Conservation (phyloP, 1,140 invertebrate species). For the Tetranychus cinnabarinus region DNA sequence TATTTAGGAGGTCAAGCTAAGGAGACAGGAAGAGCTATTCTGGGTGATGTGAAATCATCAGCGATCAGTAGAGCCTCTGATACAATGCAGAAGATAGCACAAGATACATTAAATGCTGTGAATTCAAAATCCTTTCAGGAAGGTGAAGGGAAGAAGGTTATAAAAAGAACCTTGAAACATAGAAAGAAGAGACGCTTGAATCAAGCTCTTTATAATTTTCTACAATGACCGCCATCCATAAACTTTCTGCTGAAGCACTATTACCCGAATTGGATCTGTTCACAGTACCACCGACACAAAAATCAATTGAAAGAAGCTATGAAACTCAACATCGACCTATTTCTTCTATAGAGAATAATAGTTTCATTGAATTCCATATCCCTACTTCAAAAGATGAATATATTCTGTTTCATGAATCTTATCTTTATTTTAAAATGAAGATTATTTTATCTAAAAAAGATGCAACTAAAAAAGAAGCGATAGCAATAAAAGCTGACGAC, state of each 20-base stretch:
- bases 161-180: not conserved
- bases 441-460: too few relatives aligned
- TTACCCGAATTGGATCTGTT: slow-evolving; percentile 23
- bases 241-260: not conserved
- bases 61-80: not conserved
- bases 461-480: slow-evolving; percentile 8
- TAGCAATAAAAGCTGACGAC: slow-evolving; percentile 3
- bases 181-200: not conserved
- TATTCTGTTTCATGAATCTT: slow-evolving; percentile 19
- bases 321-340: slow-evolving; percentile 22
- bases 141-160: not conserved
- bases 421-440: slow-evolving; percentile 18
- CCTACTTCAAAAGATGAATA: slow-evolving; percentile 19
- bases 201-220: not conserved
- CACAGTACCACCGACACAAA: slow-evolving; percentile 21
- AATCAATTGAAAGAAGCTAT: slow-evolving; percentile 18
- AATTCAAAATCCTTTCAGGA: too few relatives aligned
- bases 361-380: slow-evolving; percentile 21
- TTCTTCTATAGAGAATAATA: slow-evolving; percentile 18
- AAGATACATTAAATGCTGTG: too few relatives aligned
- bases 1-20: not conserved
- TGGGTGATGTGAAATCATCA: not conserved
- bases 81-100: not conserved
- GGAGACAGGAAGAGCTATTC: not conserved
- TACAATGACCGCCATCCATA: slow-evolving; percentile 6